These are phyloP conservation scores for Napeogenes inachia DNA, from an alignment of 2,888 invertebrate species.

Conservation along the genomic window DNA sequence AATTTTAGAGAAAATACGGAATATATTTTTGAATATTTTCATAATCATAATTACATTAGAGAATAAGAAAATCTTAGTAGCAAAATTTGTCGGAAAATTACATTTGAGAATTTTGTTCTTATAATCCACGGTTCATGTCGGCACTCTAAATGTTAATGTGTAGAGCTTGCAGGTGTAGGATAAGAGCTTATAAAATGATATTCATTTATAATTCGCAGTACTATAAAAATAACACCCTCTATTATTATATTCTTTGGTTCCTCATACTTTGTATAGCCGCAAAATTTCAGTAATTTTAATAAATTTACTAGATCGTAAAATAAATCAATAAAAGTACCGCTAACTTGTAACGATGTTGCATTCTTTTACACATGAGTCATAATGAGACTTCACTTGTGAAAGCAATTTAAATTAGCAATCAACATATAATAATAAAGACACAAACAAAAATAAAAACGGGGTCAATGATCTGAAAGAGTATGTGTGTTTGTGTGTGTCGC, in stretches of 20 bases:
- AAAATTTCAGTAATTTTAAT: neutral
- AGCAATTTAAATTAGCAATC: slow-evolving; percentile 20
- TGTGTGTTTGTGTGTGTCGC: neutral
- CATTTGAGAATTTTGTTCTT: slow-evolving; percentile 26
- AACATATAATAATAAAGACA: slow-evolving; percentile 7
- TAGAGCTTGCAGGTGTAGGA: slow-evolving; percentile 32
- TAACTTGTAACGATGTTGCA: slow-evolving; percentile 27
- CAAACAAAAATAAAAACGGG: slow-evolving; percentile 9
- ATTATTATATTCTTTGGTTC: too few species aligned
- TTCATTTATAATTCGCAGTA: slow-evolving; percentile 1
- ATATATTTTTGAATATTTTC: slow-evolving; percentile 14
- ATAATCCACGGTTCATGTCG: slow-evolving; percentile 29
- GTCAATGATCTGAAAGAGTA: slow-evolving; percentile 4
- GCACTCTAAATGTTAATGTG: slow-evolving; percentile 38
- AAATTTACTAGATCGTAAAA: neutral
- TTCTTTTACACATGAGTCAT: slow-evolving; percentile 28
- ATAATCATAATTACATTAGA: slow-evolving; percentile 19
- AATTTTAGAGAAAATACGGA: neutral
- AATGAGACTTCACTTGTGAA: slow-evolving; percentile 27
- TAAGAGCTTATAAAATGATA: slow-evolving; percentile 36
- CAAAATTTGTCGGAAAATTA: slow-evolving; percentile 23
- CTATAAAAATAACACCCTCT: too few species aligned
- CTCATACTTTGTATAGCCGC: too few species aligned
- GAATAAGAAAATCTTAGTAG: slow-evolving; percentile 18
- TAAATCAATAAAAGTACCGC: slow-evolving; percentile 26